A percentile compares a stretch with the other conserved stretches of the same genome.
Evolutionary conservation across 2,113 vertebrate species (phyloP).

Genomic region (Calypte anna): DNA sequence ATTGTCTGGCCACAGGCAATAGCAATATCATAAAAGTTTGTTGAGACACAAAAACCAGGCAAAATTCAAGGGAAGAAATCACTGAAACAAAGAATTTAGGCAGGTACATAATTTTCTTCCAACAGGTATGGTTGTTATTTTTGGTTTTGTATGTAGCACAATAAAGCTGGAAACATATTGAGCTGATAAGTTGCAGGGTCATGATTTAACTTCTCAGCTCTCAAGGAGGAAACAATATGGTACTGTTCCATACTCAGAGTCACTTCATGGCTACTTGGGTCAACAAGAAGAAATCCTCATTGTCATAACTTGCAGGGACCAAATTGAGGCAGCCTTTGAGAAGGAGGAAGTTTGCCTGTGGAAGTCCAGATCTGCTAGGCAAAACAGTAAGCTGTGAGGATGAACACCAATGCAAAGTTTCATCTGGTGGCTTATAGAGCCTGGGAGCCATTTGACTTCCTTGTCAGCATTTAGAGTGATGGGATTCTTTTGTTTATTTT

Average conservation of each 20-base stretch:
- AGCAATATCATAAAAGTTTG: neutral
- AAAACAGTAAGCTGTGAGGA: neutral
- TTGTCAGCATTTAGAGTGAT: neutral
- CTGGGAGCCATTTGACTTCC: neutral
- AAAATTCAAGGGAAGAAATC: neutral
- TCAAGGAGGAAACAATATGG: neutral
- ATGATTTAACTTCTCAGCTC: neutral
- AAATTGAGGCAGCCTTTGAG: neutral
- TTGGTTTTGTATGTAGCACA: neutral
- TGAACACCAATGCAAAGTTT: neutral
- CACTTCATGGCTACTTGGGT: neutral
- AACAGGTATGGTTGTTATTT: neutral
- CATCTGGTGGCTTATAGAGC: neutral
- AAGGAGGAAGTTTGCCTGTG: neutral
- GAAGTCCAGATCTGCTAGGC: neutral
- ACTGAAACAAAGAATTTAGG: neutral
- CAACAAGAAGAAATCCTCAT: neutral
- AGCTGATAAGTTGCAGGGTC: neutral
- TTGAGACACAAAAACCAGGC: neutral
- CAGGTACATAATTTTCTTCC: neutral
- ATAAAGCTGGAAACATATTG: neutral
- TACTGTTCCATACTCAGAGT: neutral
- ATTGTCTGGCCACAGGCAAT: neutral
- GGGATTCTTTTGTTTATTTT: neutral
- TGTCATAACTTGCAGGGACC: neutral